These are phyloP conservation scores for Tenthredo livida DNA, from an alignment of 2,888 invertebrate species.

Conservation along the genomic window DNA sequence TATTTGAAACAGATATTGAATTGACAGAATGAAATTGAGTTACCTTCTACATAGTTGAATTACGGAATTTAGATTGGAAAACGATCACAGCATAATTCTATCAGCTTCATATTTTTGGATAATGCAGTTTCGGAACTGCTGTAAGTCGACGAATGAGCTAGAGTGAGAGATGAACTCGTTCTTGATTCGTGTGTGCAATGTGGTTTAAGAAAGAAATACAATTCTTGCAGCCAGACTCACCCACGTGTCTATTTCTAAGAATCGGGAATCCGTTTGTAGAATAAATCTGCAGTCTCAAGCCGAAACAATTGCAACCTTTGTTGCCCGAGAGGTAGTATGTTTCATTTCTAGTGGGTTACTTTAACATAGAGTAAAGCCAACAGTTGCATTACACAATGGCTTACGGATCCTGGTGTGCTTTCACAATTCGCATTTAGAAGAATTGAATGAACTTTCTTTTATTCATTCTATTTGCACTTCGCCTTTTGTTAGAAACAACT, in stretches of 20 bases:
- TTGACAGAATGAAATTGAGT: background rate
- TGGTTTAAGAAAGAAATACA: background rate
- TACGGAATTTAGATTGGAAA: background rate
- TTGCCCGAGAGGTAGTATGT: conserved; percentile 11
- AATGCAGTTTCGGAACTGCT: background rate
- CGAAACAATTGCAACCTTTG: conserved; percentile 38
- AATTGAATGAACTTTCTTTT: conserved; percentile 29
- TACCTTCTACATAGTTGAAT: background rate
- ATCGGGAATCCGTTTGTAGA: background rate
- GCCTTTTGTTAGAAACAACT: conserved; percentile 27
- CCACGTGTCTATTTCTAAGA: background rate
- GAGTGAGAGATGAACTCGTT: background rate
- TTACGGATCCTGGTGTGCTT: conserved; percentile 33
- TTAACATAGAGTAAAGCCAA: conserved; percentile 26
- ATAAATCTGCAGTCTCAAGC: conserved; percentile 22
- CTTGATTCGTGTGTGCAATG: background rate
- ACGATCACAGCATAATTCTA: background rate
- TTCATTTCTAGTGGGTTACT: conserved; percentile 22
- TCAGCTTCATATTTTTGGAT: background rate
- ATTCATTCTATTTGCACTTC: background rate
- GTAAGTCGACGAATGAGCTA: background rate
- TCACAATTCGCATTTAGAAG: conserved; percentile 33
- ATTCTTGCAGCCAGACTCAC: background rate
- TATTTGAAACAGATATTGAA: background rate
- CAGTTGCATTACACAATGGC: conserved; percentile 41